Base-by-base conservation (phyloP, 1,140 invertebrate genomes). In the Drosophila simulans region DNA sequence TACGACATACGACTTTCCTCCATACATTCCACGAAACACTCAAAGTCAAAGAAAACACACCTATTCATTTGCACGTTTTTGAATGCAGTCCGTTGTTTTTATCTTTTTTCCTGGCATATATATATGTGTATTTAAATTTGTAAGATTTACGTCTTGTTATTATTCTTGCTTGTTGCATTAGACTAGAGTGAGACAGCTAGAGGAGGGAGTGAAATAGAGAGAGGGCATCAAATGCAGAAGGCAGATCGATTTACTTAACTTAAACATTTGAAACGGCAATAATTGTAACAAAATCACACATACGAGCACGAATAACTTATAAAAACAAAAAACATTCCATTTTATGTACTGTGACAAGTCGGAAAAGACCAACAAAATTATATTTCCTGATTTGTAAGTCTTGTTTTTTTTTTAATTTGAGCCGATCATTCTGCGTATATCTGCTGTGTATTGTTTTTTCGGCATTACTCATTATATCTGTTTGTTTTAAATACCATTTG, bases 81-180 rank as follows among this genome's bases (percentile, higher is more conserved):
- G 51, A 57, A 76, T 84, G 64, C 76, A 80, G 65, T 64, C 43
- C 58, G 46, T 65, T 77, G 58, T 80, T 81, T 75, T 72, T 58
- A 64, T 48, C 53, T 45, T 35, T 65, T 70, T 76, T 17, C 34
- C 52, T 39, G 52, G 27, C 49, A 54, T 60, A 48, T 60, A 48
- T 60, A 70, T 54, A 45, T 53, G 56, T 55, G 51, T 73, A 57
- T 70, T 70, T 70, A 55, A 70, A 57, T 57, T 70, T 70, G 64
- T 70, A 70, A 69, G 66, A 69, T 70, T 56, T 64, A 73, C 71
- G 83, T 86, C 82, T 78, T 85, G 73, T 86, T 88, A 83, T 63
- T 56, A 71, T 76, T 57, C 59, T 71, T 53, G 59, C 53, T 74
- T 80, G 78, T 80, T 72, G 42, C 72, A 59, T 76, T 72, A 86